A percentile compares a stretch with the other conserved stretches of the same genome.
Conservation (phyloP, 2,797 vertebrate species). For the Catostomus latipinnis region DNA sequence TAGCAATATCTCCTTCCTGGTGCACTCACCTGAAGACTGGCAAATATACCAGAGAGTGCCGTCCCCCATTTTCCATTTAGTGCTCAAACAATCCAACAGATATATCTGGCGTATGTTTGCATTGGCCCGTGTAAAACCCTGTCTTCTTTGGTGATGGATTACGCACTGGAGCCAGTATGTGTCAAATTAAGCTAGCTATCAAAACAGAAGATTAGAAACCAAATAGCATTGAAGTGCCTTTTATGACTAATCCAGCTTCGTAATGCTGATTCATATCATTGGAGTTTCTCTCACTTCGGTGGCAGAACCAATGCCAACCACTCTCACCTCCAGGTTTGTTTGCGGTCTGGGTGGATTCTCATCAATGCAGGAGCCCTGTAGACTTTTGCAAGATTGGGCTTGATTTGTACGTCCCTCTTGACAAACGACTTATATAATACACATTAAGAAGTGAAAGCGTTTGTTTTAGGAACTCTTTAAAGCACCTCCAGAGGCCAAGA, state of each 20-base stretch:
- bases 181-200: slow-evolving; percentile 31
- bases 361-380: slow-evolving; percentile 1
- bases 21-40: not conserved
- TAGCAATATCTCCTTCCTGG: not conserved
- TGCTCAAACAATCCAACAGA: slow-evolving; percentile 14
- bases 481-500: slow-evolving; percentile 32
- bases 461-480: slow-evolving; percentile 37
- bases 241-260: slow-evolving; percentile 34
- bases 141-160: slow-evolving; percentile 39
- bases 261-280: slow-evolving; percentile 53
- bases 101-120: slow-evolving; percentile 48
- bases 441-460: slow-evolving; percentile 33
- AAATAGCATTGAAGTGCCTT: slow-evolving; percentile 15
- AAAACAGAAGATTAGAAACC: slow-evolving; percentile 47
- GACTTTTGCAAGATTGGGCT: slow-evolving; percentile 27
- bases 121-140: slow-evolving; percentile 41
- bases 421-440: slow-evolving; percentile 45
- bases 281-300: slow-evolving; percentile 1
- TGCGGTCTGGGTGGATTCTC: slow-evolving; percentile 45
- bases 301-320: slow-evolving; percentile 10
- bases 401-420: slow-evolving; percentile 37
- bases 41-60: slow-evolving; percentile 12
- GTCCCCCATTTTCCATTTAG: slow-evolving; percentile 38
- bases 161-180: slow-evolving; percentile 15
- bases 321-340: slow-evolving; percentile 40